phyloP scores from a whole-genome alignment of 2,888 invertebrate genomes.

The Lomographa bimaculata region DNA sequence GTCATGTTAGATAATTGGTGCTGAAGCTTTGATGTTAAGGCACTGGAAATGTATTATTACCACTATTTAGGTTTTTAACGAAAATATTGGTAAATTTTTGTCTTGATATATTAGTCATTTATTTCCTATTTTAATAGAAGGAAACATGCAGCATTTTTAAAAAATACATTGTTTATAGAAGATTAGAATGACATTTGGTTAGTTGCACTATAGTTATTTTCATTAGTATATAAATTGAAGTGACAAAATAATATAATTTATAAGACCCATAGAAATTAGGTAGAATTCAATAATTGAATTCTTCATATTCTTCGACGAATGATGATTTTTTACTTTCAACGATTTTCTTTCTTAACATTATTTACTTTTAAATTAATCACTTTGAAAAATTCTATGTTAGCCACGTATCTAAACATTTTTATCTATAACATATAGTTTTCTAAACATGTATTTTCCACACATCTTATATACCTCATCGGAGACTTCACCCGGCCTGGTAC shows the following conservation, averaged over 20 bases:
- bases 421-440: slow-evolving; percentile 71
- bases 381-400: slow-evolving; percentile 75
- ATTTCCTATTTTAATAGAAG: slow-evolving; percentile 38
- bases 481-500: slow-evolving; percentile 92
- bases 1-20: slow-evolving; percentile 15
- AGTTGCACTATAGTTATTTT: slow-evolving; percentile 46
- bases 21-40: slow-evolving; percentile 18
- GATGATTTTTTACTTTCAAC: no score
- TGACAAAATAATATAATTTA: slow-evolving; percentile 9
- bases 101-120: slow-evolving; percentile 24
- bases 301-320: no score
- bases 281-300: no score
- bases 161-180: slow-evolving; percentile 29
- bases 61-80: no score
- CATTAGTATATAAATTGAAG: slow-evolving; percentile 21
- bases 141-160: slow-evolving; percentile 45
- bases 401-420: slow-evolving; percentile 68
- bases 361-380: slow-evolving; percentile 65
- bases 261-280: slow-evolving; percentile 5
- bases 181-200: slow-evolving; percentile 68
- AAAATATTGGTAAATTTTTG: no score
- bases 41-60: no score
- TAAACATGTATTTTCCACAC: slow-evolving; percentile 79
- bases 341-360: slow-evolving; percentile 30
- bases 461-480: slow-evolving; percentile 86